Base-by-base conservation (phyloP, 2,888 invertebrate species). In the Trichopria drosophilae region DNA sequence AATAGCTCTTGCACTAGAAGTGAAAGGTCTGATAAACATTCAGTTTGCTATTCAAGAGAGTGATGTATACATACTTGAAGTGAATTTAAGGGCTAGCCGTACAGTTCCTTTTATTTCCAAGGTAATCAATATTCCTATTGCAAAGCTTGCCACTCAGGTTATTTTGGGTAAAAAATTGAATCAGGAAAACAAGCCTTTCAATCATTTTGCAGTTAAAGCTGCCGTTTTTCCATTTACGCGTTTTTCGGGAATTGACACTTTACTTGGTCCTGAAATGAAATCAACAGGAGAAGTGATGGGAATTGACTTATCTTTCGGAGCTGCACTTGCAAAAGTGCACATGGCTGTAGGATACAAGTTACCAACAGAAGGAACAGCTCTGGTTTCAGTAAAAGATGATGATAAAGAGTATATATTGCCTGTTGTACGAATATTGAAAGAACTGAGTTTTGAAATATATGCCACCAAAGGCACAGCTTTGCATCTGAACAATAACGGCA, bases 111-210 rank as follows among this genome's bases (percentile, higher is more conserved):
- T 46, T 31, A 37, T 46, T 37, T 37, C 37, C 46, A 46, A 46
- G 28, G 46, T 46, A 37, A 36, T 46, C 20, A 37, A 37, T 19
- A 37, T 46, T 19, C 36, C 36, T 37, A 37, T 37, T 46, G 37
- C 37, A 36, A 37, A 46, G 9, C 36, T 37, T 46, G 37, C 46
- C 37, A 37, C 46, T 37, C 36, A 46, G 9, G 46, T 37, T 28
- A 46, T 46, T 37, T 37, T 46, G 36, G 46, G 46, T 46, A 36
- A 37, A 37, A 37, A 46, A n/a, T n/a, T n/a, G n/a, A 44, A 44
- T 44, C 44, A 44, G 44, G 44, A 35, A 44, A 44, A 44, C 36
- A n/a, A 44, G 44, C 44, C 44, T 44, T 44, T 44, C 44, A 44
- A 35, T 44, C 44, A 35, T 35, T 44, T 44, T 44, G 44, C 44